These are phyloP conservation scores for Mustelus asterias DNA, from an alignment of 2,113 vertebrate genomes.

Conservation along the genomic window DNA sequence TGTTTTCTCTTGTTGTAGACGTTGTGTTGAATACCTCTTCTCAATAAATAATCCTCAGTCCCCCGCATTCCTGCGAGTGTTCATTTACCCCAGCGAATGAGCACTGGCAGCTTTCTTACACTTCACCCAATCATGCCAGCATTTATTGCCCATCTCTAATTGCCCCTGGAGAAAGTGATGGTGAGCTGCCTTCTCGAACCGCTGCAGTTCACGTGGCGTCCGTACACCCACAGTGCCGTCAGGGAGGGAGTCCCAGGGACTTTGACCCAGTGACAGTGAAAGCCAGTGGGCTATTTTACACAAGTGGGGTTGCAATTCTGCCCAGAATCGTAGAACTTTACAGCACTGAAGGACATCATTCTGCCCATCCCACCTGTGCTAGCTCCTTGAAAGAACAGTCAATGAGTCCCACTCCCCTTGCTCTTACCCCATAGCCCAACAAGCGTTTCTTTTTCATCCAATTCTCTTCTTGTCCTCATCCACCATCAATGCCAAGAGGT, in stretches of 20 bases:
- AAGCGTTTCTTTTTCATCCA: no score
- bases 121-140: neutral
- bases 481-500: no score
- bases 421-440: neutral
- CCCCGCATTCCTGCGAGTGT: neutral
- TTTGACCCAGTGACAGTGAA: neutral
- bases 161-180: no score
- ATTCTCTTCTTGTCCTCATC: no score
- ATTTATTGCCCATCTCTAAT: no score
- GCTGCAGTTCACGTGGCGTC: no score
- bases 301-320: neutral
- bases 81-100: neutral
- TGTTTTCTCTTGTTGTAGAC: neutral
- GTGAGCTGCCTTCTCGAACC: no score
- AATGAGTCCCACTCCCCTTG: neutral
- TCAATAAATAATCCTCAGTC: neutral
- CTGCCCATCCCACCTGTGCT: no score
- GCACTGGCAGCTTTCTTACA: neutral
- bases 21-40: neutral
- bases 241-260: no score
- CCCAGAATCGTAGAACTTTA: neutral
- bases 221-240: no score
- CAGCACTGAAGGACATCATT: neutral
- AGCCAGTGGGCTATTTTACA: neutral
- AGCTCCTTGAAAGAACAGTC: neutral